Conservation (phyloP, 2,888 invertebrate genomes). For the Rapana venosa region DNA sequence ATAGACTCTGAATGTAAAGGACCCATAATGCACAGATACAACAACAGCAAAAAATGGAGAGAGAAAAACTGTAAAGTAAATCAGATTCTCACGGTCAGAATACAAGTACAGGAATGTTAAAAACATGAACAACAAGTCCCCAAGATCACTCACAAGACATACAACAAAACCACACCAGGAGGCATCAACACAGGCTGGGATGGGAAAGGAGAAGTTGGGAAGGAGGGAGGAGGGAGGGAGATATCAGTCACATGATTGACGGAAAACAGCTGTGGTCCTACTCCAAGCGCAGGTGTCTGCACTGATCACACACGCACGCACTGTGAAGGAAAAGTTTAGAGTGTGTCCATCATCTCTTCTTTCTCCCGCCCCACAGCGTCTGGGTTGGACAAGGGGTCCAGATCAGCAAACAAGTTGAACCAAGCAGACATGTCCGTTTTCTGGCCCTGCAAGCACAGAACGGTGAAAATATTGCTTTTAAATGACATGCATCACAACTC, state of each 20-base stretch:
- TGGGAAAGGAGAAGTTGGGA: neutral
- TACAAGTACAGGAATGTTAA: neutral
- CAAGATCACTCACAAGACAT: neutral
- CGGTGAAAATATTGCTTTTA: neutral
- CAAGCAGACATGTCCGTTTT: constrained; percentile 81
- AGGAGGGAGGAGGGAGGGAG: neutral
- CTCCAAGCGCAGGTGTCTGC: no score
- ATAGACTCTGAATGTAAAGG: neutral
- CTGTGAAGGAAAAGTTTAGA: neutral
- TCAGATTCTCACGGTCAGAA: neutral
- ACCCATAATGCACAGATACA: neutral
- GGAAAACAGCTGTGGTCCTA: neutral
- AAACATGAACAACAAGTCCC: neutral
- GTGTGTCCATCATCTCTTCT: constrained; percentile 47
- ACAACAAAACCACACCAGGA: neutral
- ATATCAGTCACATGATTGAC: neutral
- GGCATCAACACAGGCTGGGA: neutral
- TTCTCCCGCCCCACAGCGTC: constrained; percentile 80
- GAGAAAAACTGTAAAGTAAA: neutral
- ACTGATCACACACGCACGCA: no score
- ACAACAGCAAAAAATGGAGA: neutral
- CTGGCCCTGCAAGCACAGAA: constrained; percentile 50
- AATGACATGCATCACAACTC: no score
- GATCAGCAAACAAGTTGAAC: constrained; percentile 94
- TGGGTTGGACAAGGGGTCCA: constrained; percentile 94